Percentiles rank a stretch among this genome's conserved stretches.
Conservation (phyloP, 2,888 invertebrate genomes). For the Folsomia manolachei region DNA sequence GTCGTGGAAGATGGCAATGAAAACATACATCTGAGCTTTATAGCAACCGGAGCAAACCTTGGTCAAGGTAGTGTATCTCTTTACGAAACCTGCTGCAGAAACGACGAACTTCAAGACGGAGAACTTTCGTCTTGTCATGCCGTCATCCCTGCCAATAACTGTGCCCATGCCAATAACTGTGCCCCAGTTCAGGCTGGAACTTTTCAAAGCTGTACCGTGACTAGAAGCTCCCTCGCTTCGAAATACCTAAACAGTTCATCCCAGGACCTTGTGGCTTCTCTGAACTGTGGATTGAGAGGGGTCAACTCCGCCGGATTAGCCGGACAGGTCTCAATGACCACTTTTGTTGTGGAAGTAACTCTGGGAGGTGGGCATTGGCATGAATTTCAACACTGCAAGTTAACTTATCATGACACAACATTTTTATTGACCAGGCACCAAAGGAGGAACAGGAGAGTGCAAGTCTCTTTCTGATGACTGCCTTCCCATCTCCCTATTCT, state of each 20-base stretch:
- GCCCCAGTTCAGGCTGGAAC: not conserved
- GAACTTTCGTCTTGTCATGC: not conserved
- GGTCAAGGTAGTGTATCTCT: conserved; percentile 17
- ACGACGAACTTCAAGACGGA: not conserved
- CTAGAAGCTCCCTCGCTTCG: not conserved
- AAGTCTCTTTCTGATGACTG: conserved; percentile 31
- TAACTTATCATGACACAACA: no score
- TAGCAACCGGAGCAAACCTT: conserved; percentile 23
- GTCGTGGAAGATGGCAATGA: not conserved
- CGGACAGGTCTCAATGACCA: conserved; percentile 21
- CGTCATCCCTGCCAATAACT: no score
- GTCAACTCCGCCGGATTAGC: conserved; percentile 14
- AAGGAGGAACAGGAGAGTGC: not conserved
- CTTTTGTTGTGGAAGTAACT: not conserved
- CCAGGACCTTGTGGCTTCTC: not conserved
- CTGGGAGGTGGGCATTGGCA: no score
- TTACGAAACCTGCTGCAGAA: conserved; percentile 36
- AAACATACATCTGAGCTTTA: conserved; percentile 15
- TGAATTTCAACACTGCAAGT: no score
- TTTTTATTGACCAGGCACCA: no score
- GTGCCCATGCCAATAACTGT: no score
- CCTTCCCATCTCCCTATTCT: conserved; percentile 37
- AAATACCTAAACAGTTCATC: not conserved
- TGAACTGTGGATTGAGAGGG: conserved; percentile 30
- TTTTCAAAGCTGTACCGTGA: conserved; percentile 3